Conservation (phyloP, 2,113 vertebrate genomes). For the Turdus rufiventris region DNA sequence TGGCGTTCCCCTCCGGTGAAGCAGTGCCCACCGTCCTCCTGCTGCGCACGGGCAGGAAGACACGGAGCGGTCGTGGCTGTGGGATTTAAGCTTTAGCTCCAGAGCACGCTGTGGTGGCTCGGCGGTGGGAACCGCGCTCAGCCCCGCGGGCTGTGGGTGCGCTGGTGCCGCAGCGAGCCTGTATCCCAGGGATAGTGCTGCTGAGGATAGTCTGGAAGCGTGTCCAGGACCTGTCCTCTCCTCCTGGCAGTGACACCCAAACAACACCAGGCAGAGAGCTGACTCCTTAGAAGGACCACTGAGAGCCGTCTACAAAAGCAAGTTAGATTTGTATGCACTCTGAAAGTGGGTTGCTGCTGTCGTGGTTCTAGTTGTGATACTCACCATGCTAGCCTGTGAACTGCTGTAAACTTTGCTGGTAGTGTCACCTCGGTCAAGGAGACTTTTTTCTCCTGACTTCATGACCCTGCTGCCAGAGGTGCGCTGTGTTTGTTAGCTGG, state of each 20-base stretch:
- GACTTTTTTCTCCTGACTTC: accelerated
- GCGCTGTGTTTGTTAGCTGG: background rate
- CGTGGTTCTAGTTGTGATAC: accelerated
- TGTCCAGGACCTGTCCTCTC: background rate
- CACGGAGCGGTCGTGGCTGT: accelerated
- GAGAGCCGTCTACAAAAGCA: background rate
- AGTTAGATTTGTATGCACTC: background rate
- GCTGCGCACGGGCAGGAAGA: accelerated
- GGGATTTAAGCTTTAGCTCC: background rate
- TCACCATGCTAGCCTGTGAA: accelerated
- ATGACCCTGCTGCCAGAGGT: background rate
- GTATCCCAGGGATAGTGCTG: background rate
- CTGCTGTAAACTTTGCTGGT: background rate
- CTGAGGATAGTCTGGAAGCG: accelerated
- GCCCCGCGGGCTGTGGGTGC: background rate
- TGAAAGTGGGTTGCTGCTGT: background rate
- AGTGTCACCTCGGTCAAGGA: background rate
- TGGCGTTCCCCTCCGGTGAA: background rate
- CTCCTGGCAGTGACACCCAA: background rate
- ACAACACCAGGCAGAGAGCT: background rate
- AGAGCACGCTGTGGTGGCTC: background rate
- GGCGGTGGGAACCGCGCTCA: accelerated
- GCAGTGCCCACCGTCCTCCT: background rate
- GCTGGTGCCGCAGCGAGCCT: accelerated
- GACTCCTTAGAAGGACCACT: background rate